These are phyloP conservation scores for Rynchops niger DNA, from an alignment of 2,113 vertebrate genomes.

Conservation along the genomic window DNA sequence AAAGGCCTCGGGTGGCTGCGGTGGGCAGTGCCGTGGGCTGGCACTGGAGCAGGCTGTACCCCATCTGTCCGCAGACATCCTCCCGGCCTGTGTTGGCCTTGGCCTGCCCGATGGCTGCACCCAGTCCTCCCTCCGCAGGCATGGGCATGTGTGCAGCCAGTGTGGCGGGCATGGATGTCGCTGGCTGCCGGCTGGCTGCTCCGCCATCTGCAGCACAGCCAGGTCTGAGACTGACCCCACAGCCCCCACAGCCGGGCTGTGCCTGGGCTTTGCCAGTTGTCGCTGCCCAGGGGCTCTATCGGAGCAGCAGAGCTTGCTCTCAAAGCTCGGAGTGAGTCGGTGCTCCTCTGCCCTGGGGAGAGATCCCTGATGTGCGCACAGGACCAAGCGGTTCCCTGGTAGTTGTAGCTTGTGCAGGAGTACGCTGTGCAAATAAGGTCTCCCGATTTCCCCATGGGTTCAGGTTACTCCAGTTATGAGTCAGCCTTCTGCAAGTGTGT, in stretches of 20 bases:
- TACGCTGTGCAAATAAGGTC: not conserved
- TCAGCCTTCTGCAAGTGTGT: constrained; percentile 20
- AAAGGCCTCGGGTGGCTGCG: not conserved
- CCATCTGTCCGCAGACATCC: fast-evolving
- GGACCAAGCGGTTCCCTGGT: not conserved
- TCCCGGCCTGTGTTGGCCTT: not conserved
- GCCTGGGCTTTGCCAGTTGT: not conserved
- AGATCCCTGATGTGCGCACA: not conserved
- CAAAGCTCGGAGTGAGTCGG: not conserved
- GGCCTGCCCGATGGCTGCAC: fast-evolving
- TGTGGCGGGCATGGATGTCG: fast-evolving
- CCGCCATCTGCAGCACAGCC: not conserved
- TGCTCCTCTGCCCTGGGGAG: fast-evolving
- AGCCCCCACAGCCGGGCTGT: not conserved
- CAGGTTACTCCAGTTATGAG: not conserved
- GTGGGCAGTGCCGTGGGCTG: fast-evolving
- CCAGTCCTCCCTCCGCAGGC: not conserved
- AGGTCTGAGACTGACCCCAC: fast-evolving
- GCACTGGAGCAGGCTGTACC: not conserved
- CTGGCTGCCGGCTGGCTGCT: not conserved
- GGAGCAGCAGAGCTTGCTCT: not conserved
- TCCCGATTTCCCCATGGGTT: constrained; percentile 15
- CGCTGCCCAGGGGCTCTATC: not conserved
- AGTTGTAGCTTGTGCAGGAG: not conserved
- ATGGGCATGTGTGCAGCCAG: fast-evolving